phyloP scores from a whole-genome alignment of 92 coral and sea anemone species.

The Porites evermanni region DNA sequence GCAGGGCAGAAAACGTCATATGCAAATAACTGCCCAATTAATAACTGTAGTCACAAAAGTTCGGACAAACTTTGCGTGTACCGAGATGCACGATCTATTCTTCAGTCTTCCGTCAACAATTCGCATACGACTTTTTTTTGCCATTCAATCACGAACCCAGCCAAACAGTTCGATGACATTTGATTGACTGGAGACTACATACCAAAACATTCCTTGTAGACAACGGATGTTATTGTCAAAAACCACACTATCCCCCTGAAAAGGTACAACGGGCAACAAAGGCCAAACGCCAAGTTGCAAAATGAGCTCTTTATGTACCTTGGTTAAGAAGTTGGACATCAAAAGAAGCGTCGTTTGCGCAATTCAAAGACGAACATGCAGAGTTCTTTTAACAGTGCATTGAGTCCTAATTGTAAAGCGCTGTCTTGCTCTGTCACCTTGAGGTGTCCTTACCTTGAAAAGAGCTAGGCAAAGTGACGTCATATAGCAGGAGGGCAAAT shows the following conservation, averaged over 20 bases:
- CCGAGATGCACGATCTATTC: background rate
- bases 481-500: constrained; percentile 33
- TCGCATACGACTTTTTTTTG: constrained; percentile 10
- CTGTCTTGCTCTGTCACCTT: background rate
- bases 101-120: constrained; percentile 7
- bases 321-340: no score
- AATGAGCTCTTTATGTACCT: no score
- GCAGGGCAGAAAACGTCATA: background rate
- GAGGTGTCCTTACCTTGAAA: constrained; percentile 3
- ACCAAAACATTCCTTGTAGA: constrained; percentile 27
- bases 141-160: constrained; percentile 21
- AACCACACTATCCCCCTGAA: background rate
- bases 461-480: constrained; percentile 30
- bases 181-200: constrained; percentile 42
- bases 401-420: background rate
- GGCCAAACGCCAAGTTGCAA: background rate
- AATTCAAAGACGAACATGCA: background rate
- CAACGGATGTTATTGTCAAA: constrained; percentile 4
- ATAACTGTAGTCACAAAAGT: background rate
- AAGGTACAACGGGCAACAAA: background rate
- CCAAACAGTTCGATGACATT: constrained; percentile 20
- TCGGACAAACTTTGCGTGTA: background rate
- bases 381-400: background rate
- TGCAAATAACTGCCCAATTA: background rate
- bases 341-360: background rate